A percentile compares a stretch with the other conserved stretches of the same genome.
Evolutionary conservation across 2,797 vertebrate genomes (phyloP).

Genomic region (Microcaecilia unicolor): DNA sequence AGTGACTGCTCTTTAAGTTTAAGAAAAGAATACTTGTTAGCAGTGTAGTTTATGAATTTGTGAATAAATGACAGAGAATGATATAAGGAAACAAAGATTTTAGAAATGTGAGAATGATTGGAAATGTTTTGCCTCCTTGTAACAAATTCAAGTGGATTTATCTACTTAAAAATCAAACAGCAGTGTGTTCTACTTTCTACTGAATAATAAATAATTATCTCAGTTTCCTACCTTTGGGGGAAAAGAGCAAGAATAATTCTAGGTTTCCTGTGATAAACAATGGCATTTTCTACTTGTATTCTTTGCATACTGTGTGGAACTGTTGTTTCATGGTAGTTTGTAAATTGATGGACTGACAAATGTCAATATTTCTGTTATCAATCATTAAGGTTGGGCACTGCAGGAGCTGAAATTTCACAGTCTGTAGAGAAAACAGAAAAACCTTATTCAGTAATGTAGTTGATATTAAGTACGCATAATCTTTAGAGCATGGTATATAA

Average conservation of each 20-base stretch:
- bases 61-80: too few relatives aligned
- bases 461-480: too few relatives aligned
- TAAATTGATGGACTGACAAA: slow-evolving; percentile 20
- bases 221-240: slow-evolving; percentile 11
- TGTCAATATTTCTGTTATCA: slow-evolving; percentile 14
- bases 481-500: too few relatives aligned
- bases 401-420: not conserved
- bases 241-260: slow-evolving; percentile 12
- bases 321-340: slow-evolving; percentile 11
- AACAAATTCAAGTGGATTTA: slow-evolving; percentile 13
- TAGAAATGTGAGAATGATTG: not conserved
- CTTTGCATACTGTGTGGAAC: not conserved
- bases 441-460: too few relatives aligned
- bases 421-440: too few relatives aligned
- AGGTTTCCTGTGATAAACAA: slow-evolving; percentile 22
- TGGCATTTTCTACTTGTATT: slow-evolving; percentile 10
- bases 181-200: not conserved
- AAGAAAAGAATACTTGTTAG: too few relatives aligned
- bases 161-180: slow-evolving; percentile 19
- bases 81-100: not conserved
- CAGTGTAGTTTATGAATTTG: too few relatives aligned
- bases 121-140: not conserved
- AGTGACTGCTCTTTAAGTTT: too few relatives aligned
- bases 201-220: slow-evolving; percentile 25
- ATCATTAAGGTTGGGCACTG: slow-evolving; percentile 11